Evolutionary conservation across 2,113 vertebrate species (phyloP).

Genomic region (Ctenodactylus gundi): DNA sequence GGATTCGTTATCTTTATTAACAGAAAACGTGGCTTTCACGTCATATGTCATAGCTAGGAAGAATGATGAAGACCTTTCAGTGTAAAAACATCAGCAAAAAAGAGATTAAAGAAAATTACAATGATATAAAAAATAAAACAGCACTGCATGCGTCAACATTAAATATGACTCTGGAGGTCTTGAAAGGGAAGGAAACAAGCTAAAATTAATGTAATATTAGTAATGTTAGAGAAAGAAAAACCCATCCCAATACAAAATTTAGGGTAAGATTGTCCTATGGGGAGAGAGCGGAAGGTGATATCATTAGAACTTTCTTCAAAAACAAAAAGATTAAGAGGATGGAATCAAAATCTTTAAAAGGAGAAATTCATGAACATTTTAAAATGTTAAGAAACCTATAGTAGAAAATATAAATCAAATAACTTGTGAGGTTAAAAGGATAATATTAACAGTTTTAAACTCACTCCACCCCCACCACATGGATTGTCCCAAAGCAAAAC

Average conservation of each 20-base stretch:
- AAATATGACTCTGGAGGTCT: neutral
- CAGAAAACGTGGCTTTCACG: neutral
- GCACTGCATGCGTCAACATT: neutral
- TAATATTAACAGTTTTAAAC: neutral
- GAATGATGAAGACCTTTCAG: neutral
- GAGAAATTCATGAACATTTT: neutral
- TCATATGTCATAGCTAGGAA: neutral
- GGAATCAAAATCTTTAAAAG: neutral
- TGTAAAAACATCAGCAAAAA: constrained; percentile 33
- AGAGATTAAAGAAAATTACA: neutral
- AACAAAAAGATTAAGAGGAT: neutral
- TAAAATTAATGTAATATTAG: constrained; percentile 37
- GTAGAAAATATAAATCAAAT: neutral
- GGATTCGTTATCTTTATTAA: neutral
- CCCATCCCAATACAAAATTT: no score
- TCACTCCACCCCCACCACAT: neutral
- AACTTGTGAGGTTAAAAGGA: neutral
- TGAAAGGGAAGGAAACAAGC: neutral
- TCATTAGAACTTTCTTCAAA: neutral
- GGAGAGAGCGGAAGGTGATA: neutral
- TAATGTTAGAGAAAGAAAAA: neutral
- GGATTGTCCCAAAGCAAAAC: neutral
- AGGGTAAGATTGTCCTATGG: neutral
- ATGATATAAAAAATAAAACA: neutral
- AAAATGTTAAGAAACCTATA: neutral